Base-by-base conservation (phyloP, 2,113 vertebrate genomes). In the Fregata magnificens region DNA sequence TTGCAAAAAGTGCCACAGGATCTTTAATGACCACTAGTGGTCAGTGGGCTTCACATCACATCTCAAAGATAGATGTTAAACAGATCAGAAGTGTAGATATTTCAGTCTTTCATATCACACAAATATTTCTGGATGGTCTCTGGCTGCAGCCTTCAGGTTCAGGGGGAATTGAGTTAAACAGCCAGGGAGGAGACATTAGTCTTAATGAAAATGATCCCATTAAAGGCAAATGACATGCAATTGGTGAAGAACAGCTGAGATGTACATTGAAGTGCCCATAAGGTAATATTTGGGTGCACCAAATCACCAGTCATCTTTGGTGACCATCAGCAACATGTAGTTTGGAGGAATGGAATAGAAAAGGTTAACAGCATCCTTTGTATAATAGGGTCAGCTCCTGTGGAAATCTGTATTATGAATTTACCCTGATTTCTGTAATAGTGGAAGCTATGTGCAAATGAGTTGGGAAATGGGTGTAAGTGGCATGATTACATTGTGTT, bases 381-480 rank as follows among this genome's bases (percentile, higher is more conserved):
- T 70, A 32, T 44, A 66, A 62, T 19, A 77, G 70, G 65, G 66
- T 91, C 82, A 63, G 18, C 26, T 92, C 45, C 85, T 59, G 45
- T 55, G 63, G 82, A 96, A 93, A 92, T 81, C 29, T n/a, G 16
- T 38, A 9, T 26, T 50, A 58, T 15, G 82, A 73, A 66, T 91
- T 89, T 88, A 61, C 70, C 55, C 93, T 26, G 66, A 73, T 66
- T 94, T 78, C 82, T 82, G n/a, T 80, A 70, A 24, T n/a, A 90
- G 74, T 80, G 61, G 91, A 85, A 91, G n/a, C 74, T 91, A 7
- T 19, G 70, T 88, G 91, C 93, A 94, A 86, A 89, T 90, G 89
- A 94, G 38, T 88, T 96, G 94, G 93, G 95, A 95, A 91, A 93
- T 82, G 93, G 81, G 83, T 95, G 78, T 77, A 92, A 92, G 77